A percentile compares a stretch with the other conserved stretches of the same genome.
Conservation (phyloP, 2,888 invertebrate genomes). For the Frankliniella intonsa region DNA sequence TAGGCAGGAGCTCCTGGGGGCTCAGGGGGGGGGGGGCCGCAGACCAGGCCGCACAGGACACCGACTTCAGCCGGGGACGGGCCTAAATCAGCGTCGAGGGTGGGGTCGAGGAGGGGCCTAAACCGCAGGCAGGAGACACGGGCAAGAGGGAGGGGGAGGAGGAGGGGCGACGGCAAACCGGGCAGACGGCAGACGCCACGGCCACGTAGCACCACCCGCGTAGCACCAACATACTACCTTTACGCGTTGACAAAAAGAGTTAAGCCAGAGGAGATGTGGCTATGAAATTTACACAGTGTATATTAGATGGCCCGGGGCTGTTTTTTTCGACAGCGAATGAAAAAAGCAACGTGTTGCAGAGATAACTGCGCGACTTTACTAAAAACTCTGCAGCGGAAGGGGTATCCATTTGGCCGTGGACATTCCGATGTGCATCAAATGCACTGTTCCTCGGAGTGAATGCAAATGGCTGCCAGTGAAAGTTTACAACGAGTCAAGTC, state of each 20-base stretch:
- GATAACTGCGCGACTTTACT: not conserved
- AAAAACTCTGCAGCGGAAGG: not conserved
- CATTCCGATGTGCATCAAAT: constrained; percentile 21
- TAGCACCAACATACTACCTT: not conserved
- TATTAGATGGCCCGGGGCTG: no score
- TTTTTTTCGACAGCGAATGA: not conserved
- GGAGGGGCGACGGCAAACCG: not conserved
- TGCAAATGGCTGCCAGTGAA: constrained; percentile 26
- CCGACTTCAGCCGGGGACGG: not conserved
- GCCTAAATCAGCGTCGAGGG: not conserved
- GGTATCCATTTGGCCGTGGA: not conserved
- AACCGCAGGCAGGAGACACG: no score
- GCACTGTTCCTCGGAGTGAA: constrained; percentile 13
- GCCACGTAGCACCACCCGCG: not conserved
- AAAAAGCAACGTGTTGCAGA: not conserved
- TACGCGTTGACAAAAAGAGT: not conserved
- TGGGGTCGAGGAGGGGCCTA: not conserved
- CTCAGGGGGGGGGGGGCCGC: not conserved
- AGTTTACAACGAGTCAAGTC: constrained; percentile 22
- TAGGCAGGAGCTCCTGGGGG: not conserved
- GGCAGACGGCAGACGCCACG: not conserved
- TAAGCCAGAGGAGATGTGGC: not conserved
- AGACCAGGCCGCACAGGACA: not conserved
- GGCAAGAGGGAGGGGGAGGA: no score
- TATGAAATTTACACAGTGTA: not conserved